Evolutionary conservation across 2,113 vertebrate genomes (phyloP).

Genomic region (Cebus imitator): DNA sequence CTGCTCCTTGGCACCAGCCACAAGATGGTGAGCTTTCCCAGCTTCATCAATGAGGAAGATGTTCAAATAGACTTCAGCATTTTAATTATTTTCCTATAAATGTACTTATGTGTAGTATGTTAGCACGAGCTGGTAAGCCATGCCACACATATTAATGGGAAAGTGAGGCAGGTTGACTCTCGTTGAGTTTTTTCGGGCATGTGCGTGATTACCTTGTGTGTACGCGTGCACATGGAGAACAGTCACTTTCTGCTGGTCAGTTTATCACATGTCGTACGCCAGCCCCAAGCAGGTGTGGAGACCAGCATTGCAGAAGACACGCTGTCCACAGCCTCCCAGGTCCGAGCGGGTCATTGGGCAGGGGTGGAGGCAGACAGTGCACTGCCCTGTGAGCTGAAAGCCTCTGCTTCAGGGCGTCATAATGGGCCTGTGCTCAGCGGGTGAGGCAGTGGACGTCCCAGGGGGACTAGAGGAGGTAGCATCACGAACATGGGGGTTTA

Average conservation of each 20-base stretch:
- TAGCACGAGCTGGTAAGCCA: background rate
- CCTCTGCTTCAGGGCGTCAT: background rate
- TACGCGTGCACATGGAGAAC: no score
- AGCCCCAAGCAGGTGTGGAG: background rate
- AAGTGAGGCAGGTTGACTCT: background rate
- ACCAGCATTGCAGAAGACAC: background rate
- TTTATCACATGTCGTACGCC: background rate
- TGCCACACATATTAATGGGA: background rate
- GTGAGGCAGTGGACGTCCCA: background rate
- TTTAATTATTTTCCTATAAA: background rate
- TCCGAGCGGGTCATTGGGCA: no score
- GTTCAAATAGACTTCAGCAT: background rate
- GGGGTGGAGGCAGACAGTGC: background rate
- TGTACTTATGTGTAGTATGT: background rate
- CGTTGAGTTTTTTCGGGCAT: background rate
- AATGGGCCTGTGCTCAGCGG: background rate
- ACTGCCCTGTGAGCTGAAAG: background rate
- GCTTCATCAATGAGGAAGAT: accelerated
- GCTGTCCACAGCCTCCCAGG: background rate
- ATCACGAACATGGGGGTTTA: background rate
- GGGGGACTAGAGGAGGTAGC: accelerated
- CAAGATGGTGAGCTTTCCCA: background rate
- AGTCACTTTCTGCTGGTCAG: background rate
- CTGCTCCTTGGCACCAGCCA: background rate
- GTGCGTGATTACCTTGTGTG: background rate